Base-by-base conservation (phyloP, 2,888 invertebrate species). In the Cephonodes hylas region DNA sequence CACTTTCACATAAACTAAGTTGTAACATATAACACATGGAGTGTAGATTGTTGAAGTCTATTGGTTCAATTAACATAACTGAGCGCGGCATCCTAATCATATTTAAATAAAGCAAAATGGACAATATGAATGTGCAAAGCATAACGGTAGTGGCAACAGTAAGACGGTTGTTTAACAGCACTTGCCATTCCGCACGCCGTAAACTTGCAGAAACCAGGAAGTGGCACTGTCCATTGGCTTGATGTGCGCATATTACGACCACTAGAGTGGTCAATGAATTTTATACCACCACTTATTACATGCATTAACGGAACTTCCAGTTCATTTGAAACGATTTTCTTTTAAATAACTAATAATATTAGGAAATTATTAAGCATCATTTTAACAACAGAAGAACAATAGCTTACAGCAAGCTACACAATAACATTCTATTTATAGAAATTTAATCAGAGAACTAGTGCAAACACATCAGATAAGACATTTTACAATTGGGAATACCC, bases 171-270 rank as follows among this genome's bases (percentile, higher is more conserved):
- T 75, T 76, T 71, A 76, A 76, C 79, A 74, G 73, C 71, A 70
- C 70, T 70, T 68, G 69, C 73, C 67, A 73, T 76, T 76, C 73
- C 65, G 65, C 66, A 69, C 72, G 73, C 77, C 74, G 77, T 76
- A 80, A 65, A 73, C 73, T 77, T 72, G 70, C 80, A 80, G 76
- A 81, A 81, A 84, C 82, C 79, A 83, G 86, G 81, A 86, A 88
- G 81, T 81, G 79, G 77, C 74, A 70, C 70, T 69, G 73, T 69
- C 71, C 70, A 68, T 61, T 65, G 57, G 64, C 71, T 68, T 53
- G 53, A 71, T 73, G 70, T 72, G 69, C 70, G 69, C 71, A 67
- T 72, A 75, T 70, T 70, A 72, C 64, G 64, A 67, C 68, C 70
- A 63, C 74, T 76, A 73, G 77, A 73, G 71, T 66, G 59, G 67